Conservation (phyloP, 2,888 invertebrate species). For the Agelastica alni region DNA sequence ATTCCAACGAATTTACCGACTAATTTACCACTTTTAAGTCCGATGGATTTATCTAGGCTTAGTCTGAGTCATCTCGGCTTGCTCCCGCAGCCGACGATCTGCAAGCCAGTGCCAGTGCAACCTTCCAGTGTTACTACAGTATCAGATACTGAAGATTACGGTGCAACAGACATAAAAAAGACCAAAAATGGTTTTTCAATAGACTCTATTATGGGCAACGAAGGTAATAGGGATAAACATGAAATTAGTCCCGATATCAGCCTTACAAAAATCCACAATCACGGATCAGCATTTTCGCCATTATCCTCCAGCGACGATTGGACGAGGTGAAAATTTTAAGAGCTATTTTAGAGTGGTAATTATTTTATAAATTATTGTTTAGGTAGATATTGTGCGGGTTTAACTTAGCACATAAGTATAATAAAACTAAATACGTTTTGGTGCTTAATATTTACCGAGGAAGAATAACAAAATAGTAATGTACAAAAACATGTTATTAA, state of each 20-base stretch:
- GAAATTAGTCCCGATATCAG: conserved; percentile 44
- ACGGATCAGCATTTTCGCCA: conserved; percentile 73
- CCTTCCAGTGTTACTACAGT: conserved; percentile 35
- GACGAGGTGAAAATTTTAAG: conserved; percentile 64
- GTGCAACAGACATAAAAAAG: conserved; percentile 56
- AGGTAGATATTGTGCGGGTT: too few relatives aligned
- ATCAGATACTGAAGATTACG: conserved; percentile 46
- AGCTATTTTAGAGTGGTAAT: not conserved
- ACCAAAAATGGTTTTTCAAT: conserved; percentile 66
- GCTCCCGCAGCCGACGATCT: conserved; percentile 57
- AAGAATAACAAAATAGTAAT: too few relatives aligned
- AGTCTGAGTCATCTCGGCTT: conserved; percentile 57
- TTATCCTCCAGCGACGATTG: conserved; percentile 65
- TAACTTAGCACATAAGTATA: too few relatives aligned
- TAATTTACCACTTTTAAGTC: conserved; percentile 63
- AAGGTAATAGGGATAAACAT: conserved; percentile 40
- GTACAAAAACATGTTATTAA: too few relatives aligned
- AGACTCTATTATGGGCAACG: conserved; percentile 64
- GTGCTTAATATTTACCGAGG: too few relatives aligned
- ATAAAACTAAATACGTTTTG: too few relatives aligned
- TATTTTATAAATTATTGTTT: conserved; percentile 17
- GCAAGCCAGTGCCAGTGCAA: conserved; percentile 56
- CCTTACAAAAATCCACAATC: conserved; percentile 55
- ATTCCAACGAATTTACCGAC: conserved; percentile 64
- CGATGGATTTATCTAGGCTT: conserved; percentile 66